phyloP scores from a whole-genome alignment of 2,888 invertebrate species.

The Plagodis dolabraria region DNA sequence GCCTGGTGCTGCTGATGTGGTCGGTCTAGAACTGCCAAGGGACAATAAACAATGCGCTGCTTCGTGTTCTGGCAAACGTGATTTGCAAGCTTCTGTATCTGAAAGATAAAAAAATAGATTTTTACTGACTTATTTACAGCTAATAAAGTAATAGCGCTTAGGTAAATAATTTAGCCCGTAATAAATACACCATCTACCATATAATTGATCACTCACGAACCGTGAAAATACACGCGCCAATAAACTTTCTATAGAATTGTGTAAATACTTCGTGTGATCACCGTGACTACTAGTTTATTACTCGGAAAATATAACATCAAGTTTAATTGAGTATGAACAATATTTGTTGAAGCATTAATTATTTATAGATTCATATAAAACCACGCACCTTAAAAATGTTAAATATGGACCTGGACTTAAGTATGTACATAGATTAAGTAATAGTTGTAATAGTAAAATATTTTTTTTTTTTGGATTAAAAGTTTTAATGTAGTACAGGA shows the following conservation, averaged over 20 bases:
- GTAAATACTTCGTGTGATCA: constrained; percentile 23
- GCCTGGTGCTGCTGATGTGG: constrained; percentile 79
- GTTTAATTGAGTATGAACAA: constrained; percentile 20
- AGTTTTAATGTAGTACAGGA: too few relatives aligned
- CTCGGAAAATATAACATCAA: constrained; percentile 29
- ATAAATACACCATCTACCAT: constrained; percentile 13
- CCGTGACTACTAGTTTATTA: constrained; percentile 30
- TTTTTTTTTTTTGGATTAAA: too few relatives aligned
- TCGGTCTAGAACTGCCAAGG: constrained; percentile 86
- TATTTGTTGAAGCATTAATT: constrained; percentile 12
- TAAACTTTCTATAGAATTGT: constrained; percentile 31
- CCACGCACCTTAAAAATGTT: too few relatives aligned
- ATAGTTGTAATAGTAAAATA: too few relatives aligned
- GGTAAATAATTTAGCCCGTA: neutral
- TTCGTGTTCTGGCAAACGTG: constrained; percentile 92
- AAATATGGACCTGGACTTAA: too few relatives aligned
- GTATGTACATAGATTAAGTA: too few relatives aligned
- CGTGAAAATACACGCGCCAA: constrained; percentile 37
- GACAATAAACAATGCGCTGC: constrained; percentile 93
- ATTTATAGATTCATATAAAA: neutral
- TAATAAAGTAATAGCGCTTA: too few relatives aligned
- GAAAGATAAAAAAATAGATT: constrained; percentile 38
- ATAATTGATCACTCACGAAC: constrained; percentile 28
- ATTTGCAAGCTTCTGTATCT: constrained; percentile 88
- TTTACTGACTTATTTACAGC: neutral